A percentile compares a stretch with the other conserved stretches of the same genome.
These are phyloP conservation scores for Pocota personata DNA, from an alignment of 2,888 invertebrate species.

Conservation along the genomic window DNA sequence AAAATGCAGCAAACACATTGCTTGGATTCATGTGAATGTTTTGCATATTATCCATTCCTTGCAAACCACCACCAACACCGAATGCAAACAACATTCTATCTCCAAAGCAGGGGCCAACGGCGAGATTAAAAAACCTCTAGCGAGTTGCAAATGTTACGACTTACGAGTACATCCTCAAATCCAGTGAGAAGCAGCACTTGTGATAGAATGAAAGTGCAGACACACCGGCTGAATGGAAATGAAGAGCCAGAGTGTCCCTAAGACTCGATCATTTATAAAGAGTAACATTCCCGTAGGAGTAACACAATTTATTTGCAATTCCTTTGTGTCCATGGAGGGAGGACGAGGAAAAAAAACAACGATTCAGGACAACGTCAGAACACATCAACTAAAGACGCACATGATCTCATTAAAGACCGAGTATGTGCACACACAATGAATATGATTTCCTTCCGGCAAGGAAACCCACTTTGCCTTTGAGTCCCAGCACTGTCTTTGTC, in stretches of 20 bases:
- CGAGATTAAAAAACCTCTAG: constrained; percentile 22
- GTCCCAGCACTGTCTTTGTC: constrained; percentile 13
- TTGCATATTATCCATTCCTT: constrained; percentile 18
- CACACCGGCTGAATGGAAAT: constrained; percentile 21
- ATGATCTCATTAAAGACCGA: constrained; percentile 71
- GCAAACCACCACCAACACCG: neutral
- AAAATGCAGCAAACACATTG: constrained; percentile 41
- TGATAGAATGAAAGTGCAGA: constrained; percentile 32
- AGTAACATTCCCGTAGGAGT: constrained; percentile 49
- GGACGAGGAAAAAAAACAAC: neutral
- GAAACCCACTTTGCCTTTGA: constrained; percentile 43
- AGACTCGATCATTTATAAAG: constrained; percentile 56
- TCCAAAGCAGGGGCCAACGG: neutral
- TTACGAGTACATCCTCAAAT: constrained; percentile 55
- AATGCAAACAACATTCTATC: neutral
- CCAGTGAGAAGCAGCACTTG: constrained; percentile 66
- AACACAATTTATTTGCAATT: constrained; percentile 63
- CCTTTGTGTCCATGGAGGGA: constrained; percentile 41
- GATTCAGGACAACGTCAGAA: constrained; percentile 39
- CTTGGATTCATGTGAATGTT: constrained; percentile 55
- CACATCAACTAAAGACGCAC: constrained; percentile 63
- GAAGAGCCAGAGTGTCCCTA: constrained; percentile 11
- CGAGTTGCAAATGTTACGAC: constrained; percentile 21
- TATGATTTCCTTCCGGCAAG: constrained; percentile 65
- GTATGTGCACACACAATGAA: constrained; percentile 63